Conservation (phyloP, 2,113 vertebrate genomes). For the Indicator maculatus region DNA sequence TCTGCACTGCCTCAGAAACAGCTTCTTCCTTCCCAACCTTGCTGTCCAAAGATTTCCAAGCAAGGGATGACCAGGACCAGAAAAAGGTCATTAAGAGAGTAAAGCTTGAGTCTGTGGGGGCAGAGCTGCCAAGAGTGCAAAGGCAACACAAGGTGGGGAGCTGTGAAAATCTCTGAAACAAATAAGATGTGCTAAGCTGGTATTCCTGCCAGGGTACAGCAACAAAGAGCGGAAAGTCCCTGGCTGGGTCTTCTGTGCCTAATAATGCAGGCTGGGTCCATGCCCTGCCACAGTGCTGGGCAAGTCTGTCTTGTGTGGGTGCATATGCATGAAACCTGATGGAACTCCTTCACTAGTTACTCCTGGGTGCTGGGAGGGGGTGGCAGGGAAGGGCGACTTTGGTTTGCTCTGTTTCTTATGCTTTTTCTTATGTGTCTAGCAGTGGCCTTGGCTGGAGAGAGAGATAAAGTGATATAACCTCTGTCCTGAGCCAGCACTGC, state of each 20-base stretch:
- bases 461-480: neutral
- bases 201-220: slow-evolving; percentile 7
- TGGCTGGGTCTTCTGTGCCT: slow-evolving; percentile 6
- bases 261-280: slow-evolving; percentile 14
- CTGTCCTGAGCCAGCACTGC: neutral
- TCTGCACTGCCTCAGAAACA: neutral
- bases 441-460: neutral
- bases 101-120: neutral
- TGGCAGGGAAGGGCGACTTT: neutral
- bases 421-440: neutral
- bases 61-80: neutral
- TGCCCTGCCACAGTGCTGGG: neutral
- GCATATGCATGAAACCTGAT: neutral
- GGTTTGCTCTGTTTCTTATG: neutral
- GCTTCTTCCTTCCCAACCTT: neutral
- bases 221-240: slow-evolving; percentile 47
- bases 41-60: neutral
- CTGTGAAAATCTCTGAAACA: neutral
- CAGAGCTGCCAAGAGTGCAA: neutral
- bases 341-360: neutral
- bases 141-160: neutral
- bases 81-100: neutral
- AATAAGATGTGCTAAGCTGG: neutral
- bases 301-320: neutral
- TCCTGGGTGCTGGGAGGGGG: neutral